A percentile compares a stretch with the other conserved stretches of the same genome.
Evolutionary conservation across 2,113 vertebrate species (phyloP).

Genomic region (Aegithalos caudatus): DNA sequence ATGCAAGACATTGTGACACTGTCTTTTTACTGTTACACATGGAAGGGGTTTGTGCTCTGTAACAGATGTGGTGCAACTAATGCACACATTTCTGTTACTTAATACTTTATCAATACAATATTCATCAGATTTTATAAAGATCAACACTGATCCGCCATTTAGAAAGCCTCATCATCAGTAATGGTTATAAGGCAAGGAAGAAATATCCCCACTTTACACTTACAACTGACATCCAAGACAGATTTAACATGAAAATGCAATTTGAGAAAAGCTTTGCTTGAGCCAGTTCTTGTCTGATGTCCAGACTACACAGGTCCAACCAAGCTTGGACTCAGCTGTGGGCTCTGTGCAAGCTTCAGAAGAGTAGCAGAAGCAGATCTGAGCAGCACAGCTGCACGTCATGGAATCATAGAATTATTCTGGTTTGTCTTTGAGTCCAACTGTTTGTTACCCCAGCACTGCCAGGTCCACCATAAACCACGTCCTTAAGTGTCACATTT

Average conservation of each 20-base stretch:
- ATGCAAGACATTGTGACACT: not conserved
- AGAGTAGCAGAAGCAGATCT: not conserved
- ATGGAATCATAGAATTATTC: not conserved
- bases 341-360: not conserved
- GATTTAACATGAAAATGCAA: not conserved
- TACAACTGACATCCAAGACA: not conserved
- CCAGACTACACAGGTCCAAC: not conserved
- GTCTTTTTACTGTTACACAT: not conserved
- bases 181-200: not conserved
- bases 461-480: not conserved
- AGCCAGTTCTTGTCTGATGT: not conserved
- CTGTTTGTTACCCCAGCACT: not conserved
- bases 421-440: not conserved
- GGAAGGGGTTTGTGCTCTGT: not conserved
- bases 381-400: not conserved
- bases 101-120: not conserved
- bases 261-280: not conserved
- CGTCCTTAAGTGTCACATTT: fast-evolving
- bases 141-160: not conserved
- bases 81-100: not conserved
- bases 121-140: not conserved
- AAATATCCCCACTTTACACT: not conserved
- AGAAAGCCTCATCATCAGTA: not conserved
- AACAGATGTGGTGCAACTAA: not conserved
- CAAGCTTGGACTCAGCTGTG: fast-evolving